A percentile compares a stretch with the other conserved stretches of the same genome.
These are phyloP conservation scores for Rhinolophus ferrumequinum DNA, from an alignment of 2,113 vertebrate species.

Conservation along the genomic window DNA sequence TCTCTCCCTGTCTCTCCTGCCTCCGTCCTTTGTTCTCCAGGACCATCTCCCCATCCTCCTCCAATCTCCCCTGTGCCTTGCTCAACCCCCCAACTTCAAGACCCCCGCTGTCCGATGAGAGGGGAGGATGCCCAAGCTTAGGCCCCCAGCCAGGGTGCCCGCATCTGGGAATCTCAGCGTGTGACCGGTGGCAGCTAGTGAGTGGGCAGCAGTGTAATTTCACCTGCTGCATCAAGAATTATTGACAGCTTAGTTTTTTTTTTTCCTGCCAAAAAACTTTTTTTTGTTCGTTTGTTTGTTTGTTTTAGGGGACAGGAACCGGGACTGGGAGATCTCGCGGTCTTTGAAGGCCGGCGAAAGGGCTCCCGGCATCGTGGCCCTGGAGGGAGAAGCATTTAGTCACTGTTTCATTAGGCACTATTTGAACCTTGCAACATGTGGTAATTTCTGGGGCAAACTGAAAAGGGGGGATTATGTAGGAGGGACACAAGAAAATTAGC, in stretches of 20 bases:
- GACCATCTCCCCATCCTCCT: neutral
- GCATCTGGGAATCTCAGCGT: neutral
- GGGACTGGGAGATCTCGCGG: conserved; percentile 83
- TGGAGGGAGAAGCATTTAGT: conserved; percentile 92
- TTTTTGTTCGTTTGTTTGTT: conserved; percentile 76
- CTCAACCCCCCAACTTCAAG: neutral
- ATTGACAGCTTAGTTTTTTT: conserved; percentile 86
- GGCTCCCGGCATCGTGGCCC: conserved; percentile 84
- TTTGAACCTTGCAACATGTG: conserved; percentile 99
- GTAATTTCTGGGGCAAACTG: conserved; percentile 96
- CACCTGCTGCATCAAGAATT: conserved; percentile 84
- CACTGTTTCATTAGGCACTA: conserved; percentile 98
- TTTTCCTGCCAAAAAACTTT: conserved; percentile 84
- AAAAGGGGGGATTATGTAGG: conserved; percentile 96
- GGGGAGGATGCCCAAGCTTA: fast-evolving
- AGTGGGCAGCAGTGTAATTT: conserved; percentile 70
- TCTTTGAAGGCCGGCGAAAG: conserved; percentile 91
- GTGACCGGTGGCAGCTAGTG: fast-evolving
- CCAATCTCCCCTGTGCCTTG: neutral
- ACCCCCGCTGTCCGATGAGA: fast-evolving
- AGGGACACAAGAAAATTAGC: conserved; percentile 97
- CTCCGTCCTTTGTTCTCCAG: neutral
- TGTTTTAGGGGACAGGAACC: conserved; percentile 83
- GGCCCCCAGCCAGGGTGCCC: fast-evolving
- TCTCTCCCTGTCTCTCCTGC: neutral